Conservation (phyloP, 1,140 invertebrate species). For the Zaprionus nigranus region DNA sequence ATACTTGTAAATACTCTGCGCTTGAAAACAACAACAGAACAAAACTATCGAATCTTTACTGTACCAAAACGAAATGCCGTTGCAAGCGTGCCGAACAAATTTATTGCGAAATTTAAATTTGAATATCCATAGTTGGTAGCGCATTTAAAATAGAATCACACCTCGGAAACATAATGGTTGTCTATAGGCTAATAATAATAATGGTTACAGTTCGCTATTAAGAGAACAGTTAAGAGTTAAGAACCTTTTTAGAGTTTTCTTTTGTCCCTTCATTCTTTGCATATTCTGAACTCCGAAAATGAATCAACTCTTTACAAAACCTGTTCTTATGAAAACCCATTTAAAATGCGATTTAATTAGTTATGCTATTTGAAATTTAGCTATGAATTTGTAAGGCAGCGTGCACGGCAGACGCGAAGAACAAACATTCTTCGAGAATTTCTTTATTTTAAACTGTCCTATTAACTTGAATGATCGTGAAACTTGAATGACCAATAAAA, state of each 20-base stretch:
- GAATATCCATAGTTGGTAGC: conserved; percentile 17
- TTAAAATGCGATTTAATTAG: not conserved
- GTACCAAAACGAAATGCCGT: conserved; percentile 30
- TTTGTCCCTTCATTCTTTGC: conserved; percentile 2
- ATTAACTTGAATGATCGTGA: conserved; percentile 16
- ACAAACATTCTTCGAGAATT: conserved; percentile 9
- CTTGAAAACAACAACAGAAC: conserved; percentile 2
- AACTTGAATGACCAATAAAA: conserved; percentile 33
- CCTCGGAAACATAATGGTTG: conserved; percentile 51
- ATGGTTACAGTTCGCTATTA: conserved; percentile 62
- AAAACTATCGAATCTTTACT: conserved; percentile 36
- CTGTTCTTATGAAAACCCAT: not conserved
- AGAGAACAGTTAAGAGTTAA: conserved; percentile 24
- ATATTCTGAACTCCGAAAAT: not conserved
- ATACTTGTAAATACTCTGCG: conserved; percentile 52
- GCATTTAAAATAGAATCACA: conserved; percentile 30
- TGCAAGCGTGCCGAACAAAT: conserved; percentile 37
- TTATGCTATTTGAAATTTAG: not conserved
- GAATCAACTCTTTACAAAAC: not conserved
- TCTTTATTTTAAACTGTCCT: conserved; percentile 24
- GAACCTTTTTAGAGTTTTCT: not conserved
- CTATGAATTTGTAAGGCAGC: conserved; percentile 31
- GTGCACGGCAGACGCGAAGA: not conserved
- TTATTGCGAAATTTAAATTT: conserved; percentile 13
- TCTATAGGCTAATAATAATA: conserved; percentile 51